phyloP scores from a whole-genome alignment of 2,797 vertebrate genomes.

The Gastrophryne carolinensis region DNA sequence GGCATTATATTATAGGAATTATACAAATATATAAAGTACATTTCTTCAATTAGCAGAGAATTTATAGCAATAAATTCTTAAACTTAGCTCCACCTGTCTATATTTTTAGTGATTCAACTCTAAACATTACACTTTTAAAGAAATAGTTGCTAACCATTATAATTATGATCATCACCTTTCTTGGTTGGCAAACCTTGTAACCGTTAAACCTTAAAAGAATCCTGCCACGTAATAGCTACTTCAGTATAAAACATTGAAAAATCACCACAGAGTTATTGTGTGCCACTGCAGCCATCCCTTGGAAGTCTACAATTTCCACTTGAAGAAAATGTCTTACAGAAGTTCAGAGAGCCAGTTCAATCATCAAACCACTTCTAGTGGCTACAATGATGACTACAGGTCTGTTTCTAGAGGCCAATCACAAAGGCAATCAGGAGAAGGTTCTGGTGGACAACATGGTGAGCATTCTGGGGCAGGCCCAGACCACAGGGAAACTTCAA shows the following conservation, averaged over 20 bases:
- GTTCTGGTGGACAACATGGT: background rate
- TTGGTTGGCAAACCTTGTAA: constrained; percentile 1
- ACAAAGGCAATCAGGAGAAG: background rate
- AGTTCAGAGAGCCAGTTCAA: background rate
- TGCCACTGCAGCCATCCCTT: background rate
- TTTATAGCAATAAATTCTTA: constrained; percentile 12
- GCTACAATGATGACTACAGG: background rate
- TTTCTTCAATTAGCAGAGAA: background rate
- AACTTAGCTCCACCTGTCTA: constrained; percentile 11
- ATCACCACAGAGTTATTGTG: background rate
- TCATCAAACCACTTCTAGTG: background rate
- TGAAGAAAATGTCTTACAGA: constrained; percentile 17
- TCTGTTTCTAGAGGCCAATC: background rate
- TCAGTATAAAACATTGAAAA: constrained; percentile 15
- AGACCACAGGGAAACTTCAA: background rate
- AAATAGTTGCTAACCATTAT: constrained; percentile 17
- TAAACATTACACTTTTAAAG: constrained; percentile 8
- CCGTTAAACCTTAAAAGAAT: background rate
- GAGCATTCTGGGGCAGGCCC: background rate
- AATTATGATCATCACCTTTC: background rate
- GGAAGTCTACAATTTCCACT: background rate
- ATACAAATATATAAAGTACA: constrained; percentile 19
- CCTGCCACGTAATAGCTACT: background rate
- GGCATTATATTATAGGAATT: background rate
- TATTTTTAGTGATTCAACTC: background rate